Base-by-base conservation (phyloP, 2,113 vertebrate genomes). In the Eolophus roseicapilla region DNA sequence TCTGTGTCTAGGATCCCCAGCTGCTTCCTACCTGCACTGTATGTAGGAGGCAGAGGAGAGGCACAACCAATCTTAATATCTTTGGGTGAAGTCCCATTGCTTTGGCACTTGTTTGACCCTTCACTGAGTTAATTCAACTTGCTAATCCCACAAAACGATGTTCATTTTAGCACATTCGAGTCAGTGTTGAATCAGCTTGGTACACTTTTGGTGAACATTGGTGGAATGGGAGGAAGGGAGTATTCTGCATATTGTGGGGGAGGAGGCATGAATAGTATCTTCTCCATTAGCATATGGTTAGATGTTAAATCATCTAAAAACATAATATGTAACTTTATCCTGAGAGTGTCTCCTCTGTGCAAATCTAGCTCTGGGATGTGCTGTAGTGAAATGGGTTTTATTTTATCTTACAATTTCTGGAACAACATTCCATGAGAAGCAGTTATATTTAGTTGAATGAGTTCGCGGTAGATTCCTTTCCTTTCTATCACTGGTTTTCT, bases 181-280 rank as follows among this genome's bases (percentile, higher is more conserved):
- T 86, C 41, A 25, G 47, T 50, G 35, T 87, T 87, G 50, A 91
- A 73, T 94, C 70, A 93, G 82, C 85, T 82, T 37, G 49, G 47
- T 93, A 17, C 3, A 4, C 73, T 93, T 91, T 85, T 88, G 85
- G 82, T 16, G 7, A 71, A 57, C 25, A 1, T 60, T 33, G 69
- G 57, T 68, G 67, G 65, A 90, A 86, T 69, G 68, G 59, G 70
- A 92, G 29, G 69, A 73, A 81, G 28, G 82, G 87, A 90, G 47
- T 82, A 86, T 70, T 93, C 73, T 94, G 76, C 53, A 49, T 93
- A 13, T 94, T 95, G 86, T 77, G 90, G 59, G 23, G 79, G 88
- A 92, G 91, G 68, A 95, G 64, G 46, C 82, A 88, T 57, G 88
- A 86, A 77, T 80, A 94, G 53, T 28, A 67, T 95, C 13, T 5